Percentiles rank a stretch among this genome's conserved stretches.
phyloP scores from a whole-genome alignment of 2,888 invertebrate species.

The Minunthozetes semirufus region DNA sequence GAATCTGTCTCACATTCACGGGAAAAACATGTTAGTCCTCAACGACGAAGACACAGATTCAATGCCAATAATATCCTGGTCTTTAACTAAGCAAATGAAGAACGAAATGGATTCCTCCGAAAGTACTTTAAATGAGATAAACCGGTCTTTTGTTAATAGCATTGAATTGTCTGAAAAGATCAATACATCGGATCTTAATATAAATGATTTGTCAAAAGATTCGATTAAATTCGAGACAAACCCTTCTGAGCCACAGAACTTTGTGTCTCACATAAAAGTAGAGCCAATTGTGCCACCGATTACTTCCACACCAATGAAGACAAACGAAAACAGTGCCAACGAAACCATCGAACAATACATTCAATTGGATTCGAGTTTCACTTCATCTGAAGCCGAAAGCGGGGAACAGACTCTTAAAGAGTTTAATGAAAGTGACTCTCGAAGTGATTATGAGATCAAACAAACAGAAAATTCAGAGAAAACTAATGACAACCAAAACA shows the following conservation, averaged over 20 bases:
- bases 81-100: conserved; percentile 2
- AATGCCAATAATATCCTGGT: conserved; percentile 23
- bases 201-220: background rate
- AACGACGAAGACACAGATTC: conserved; percentile 18
- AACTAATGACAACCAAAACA: background rate
- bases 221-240: background rate
- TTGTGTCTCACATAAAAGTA: background rate
- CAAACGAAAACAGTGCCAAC: background rate
- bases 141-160: background rate
- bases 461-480: background rate
- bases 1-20: conserved; percentile 40
- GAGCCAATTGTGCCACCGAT: background rate
- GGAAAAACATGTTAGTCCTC: conserved; percentile 35
- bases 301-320: background rate
- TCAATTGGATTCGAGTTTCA: conserved; percentile 41
- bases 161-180: background rate
- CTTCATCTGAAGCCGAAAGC: conserved; percentile 43
- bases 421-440: conserved; percentile 14
- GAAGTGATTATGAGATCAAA: conserved; percentile 10
- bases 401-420: conserved; percentile 42
- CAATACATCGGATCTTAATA: background rate
- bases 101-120: background rate
- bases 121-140: conserved; percentile 10
- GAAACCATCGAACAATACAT: background rate
- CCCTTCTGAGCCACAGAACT: background rate